phyloP scores from a whole-genome alignment of 2,888 invertebrate species.

The Nasonia oneida region DNA sequence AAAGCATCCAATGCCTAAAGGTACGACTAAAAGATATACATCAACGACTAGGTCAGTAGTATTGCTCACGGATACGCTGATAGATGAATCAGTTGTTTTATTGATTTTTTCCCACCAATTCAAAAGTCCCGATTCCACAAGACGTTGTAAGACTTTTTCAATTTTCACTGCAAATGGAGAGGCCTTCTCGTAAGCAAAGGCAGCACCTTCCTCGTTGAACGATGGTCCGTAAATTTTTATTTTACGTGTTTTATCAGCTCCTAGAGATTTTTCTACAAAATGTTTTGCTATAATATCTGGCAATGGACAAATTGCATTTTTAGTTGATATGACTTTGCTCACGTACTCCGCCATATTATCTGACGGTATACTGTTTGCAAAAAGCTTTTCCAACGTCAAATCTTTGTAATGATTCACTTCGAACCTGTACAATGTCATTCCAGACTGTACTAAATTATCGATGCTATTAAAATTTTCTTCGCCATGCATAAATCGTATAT shows the following conservation, averaged over 20 bases:
- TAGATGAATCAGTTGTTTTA: background rate
- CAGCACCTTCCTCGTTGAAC: background rate
- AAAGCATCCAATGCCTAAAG: background rate
- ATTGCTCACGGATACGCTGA: background rate
- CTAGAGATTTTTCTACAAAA: background rate
- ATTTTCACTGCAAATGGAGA: constrained; percentile 31
- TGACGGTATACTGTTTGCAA: background rate
- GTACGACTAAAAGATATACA: background rate
- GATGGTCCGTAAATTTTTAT: background rate
- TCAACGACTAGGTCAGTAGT: background rate
- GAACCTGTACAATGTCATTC: background rate
- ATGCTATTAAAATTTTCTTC: constrained; percentile 4
- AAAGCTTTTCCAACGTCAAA: background rate
- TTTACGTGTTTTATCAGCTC: background rate
- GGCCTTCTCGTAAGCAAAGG: constrained; percentile 16
- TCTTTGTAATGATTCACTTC: background rate
- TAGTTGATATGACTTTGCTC: background rate
- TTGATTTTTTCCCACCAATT: background rate
- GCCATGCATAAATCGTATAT: background rate
- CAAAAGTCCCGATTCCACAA: constrained; percentile 4
- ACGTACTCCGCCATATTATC: background rate
- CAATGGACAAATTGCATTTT: constrained; percentile 1
- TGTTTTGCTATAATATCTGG: background rate
- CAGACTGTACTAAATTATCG: background rate
- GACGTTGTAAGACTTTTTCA: background rate